Base-by-base conservation (phyloP, 2,888 invertebrate genomes). In the Drosophila nigricruria region DNA sequence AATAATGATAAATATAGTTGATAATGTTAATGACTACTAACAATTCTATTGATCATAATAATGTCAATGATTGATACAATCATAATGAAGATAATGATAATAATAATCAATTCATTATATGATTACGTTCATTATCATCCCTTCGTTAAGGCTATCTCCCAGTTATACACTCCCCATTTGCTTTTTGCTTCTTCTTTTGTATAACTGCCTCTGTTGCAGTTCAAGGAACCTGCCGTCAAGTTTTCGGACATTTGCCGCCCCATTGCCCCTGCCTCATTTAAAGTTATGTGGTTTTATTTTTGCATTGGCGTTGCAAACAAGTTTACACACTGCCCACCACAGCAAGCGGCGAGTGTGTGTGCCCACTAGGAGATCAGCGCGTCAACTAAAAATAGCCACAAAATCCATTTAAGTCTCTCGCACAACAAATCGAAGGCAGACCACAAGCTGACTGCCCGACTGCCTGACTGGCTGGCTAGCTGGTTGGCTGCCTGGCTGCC, bases 181-280 rank as follows among this genome's bases (percentile, higher is more conserved):
- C 0, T 12, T 6, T 10, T 16, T 8, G 23, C 10, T n/a, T 38
- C 10, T 12, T 53, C 36, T 38, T 38, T 25, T 38, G 23, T 27
- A 18, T 38, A 25, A 25, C 36, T 18, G 53, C 4, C 38, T 38
- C 8, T 27, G 53, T 27, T 36, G 42, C 56, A 56, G 56, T 56
- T 83, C 83, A 83, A 83, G 88, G 83, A 83, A 83, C 83, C 58
- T 81, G 53, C 25, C 59, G 27, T 47, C 66, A 54, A 66, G 20
- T 57, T 66, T 68, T 53, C 12, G 50, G 23, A 36, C 43, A 38
- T 40, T 45, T 30, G 30, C 59, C 42, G 42, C 42, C 32, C 42
- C 64, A 57, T 42, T 42, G 23, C 54, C 43, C 36, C 36, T n/a
- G 27, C 20, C 16, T 14, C 23, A 38, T 38, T 53, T 12, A 25